Conservation (phyloP, 2,113 vertebrate species). For the Atlantisia rogersi region DNA sequence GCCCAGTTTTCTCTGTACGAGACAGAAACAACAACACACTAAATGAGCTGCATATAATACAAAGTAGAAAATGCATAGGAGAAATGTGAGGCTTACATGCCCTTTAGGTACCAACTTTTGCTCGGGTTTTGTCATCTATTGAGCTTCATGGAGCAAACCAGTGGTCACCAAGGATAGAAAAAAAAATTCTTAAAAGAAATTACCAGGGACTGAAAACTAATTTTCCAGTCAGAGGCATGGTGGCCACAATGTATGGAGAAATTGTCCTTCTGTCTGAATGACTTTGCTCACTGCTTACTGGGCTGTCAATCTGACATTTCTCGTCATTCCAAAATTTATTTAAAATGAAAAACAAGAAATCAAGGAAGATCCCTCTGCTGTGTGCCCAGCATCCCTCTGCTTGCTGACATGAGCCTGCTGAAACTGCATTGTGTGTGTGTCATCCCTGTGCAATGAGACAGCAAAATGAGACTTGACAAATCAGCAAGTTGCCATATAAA, state of each 20-base stretch:
- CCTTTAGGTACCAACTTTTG: not conserved
- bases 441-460: not conserved
- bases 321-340: not conserved
- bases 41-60: not conserved
- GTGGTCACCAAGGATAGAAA: not conserved
- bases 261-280: not conserved
- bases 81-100: accelerated
- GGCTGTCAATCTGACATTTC: not conserved
- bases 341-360: not conserved
- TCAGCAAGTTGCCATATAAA: not conserved
- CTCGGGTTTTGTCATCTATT: not conserved
- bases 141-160: not conserved
- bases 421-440: not conserved
- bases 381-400: not conserved
- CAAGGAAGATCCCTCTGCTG: not conserved
- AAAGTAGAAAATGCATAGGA: not conserved
- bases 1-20: not conserved
- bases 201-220: not conserved
- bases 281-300: not conserved
- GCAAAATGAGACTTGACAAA: not conserved
- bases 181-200: not conserved
- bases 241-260: not conserved
- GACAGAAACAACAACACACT: not conserved
- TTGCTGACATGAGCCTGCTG: not conserved
- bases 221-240: not conserved